A percentile compares a stretch with the other conserved stretches of the same genome.
These are phyloP conservation scores for Cyprinus carpio DNA, from an alignment of 2,113 vertebrate genomes.

Conservation along the genomic window DNA sequence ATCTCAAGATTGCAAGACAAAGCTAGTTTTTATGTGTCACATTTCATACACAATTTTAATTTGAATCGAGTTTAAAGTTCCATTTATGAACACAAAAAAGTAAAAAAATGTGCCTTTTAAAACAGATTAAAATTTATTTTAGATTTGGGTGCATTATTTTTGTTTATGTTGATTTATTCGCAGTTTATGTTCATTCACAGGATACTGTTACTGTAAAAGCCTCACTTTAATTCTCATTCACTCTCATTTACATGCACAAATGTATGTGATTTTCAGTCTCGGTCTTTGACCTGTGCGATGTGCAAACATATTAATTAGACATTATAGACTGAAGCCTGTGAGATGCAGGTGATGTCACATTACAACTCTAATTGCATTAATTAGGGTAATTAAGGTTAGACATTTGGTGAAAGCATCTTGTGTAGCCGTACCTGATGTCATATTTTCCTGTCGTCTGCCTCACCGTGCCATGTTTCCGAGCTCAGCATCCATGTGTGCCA, in stretches of 20 bases:
- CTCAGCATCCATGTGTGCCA: slow-evolving; percentile 31
- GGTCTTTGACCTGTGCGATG: slow-evolving; percentile 18
- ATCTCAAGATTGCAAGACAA: background rate
- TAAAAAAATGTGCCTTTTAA: background rate
- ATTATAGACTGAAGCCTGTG: slow-evolving; percentile 37
- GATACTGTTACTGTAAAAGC: background rate
- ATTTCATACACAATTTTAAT: background rate
- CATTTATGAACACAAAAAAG: background rate
- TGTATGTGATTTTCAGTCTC: background rate
- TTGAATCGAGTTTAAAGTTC: background rate
- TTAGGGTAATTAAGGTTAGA: slow-evolving; percentile 55
- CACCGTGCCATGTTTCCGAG: slow-evolving; percentile 31
- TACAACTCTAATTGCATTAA: slow-evolving; percentile 53
- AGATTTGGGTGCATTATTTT: too few species aligned
- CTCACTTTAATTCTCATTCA: background rate
- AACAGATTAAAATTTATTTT: background rate
- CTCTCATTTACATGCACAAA: background rate
- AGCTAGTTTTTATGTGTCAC: background rate
- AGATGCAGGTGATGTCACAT: slow-evolving; percentile 48
- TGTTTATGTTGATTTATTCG: too few species aligned
- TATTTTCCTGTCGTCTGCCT: slow-evolving; percentile 49
- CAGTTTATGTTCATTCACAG: background rate
- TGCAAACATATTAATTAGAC: slow-evolving; percentile 42
- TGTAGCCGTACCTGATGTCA: slow-evolving; percentile 39
- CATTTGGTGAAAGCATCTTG: slow-evolving; percentile 47